Evolutionary conservation across 2,113 vertebrate genomes (phyloP).

Genomic region (Atherinomorus stipes): DNA sequence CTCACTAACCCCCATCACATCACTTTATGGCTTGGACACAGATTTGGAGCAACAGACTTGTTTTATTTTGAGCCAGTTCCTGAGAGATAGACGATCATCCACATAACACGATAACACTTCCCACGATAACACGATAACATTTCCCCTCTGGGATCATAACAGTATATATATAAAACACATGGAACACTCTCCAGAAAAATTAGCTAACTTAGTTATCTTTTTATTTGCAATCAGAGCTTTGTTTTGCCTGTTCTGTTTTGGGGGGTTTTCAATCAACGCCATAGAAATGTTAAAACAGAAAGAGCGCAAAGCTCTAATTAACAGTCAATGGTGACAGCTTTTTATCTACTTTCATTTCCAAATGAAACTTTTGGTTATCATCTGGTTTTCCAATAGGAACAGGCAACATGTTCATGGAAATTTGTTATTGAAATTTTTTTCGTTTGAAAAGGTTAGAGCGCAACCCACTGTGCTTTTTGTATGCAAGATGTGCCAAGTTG

Average conservation of each 20-base stretch:
- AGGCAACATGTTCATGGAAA: not conserved
- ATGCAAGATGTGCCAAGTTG: slow-evolving; percentile 17
- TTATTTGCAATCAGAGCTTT: slow-evolving; percentile 9
- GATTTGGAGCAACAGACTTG: not conserved
- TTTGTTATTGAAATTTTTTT: slow-evolving; percentile 6
- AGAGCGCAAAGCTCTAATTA: slow-evolving; percentile 41
- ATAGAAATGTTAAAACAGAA: slow-evolving; percentile 6
- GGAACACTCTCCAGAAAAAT: not conserved
- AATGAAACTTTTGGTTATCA: slow-evolving; percentile 17
- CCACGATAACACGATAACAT: too few relatives aligned
- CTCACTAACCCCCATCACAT: slow-evolving; percentile 44
- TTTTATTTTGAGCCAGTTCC: not conserved
- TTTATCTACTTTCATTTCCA: slow-evolving; percentile 24
- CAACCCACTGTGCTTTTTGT: slow-evolving; percentile 13
- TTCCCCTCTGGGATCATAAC: too few relatives aligned
- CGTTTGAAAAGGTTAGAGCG: slow-evolving; percentile 4
- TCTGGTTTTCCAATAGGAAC: slow-evolving; percentile 9
- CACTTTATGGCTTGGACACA: slow-evolving; percentile 23
- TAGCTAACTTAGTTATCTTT: slow-evolving; percentile 1
- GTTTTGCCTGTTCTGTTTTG: not conserved
- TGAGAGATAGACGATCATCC: not conserved
- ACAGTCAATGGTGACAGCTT: slow-evolving; percentile 20
- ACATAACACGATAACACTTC: not conserved
- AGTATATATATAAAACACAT: too few relatives aligned
- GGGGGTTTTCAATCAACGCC: not conserved